Conservation (phyloP, 2,888 invertebrate species). For the Nymphalis polychloros region DNA sequence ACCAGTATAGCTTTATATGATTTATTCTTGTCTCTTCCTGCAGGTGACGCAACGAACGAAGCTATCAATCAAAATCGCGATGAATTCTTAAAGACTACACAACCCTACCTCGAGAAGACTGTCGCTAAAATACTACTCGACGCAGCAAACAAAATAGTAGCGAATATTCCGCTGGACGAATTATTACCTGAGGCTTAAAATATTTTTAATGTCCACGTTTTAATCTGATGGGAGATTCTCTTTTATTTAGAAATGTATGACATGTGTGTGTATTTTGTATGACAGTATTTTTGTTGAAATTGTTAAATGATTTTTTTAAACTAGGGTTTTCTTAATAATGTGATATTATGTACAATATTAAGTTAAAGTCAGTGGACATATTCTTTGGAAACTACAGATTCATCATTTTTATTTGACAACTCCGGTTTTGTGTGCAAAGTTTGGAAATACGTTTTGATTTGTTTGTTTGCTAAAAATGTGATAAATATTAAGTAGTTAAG, state of each 20-base stretch:
- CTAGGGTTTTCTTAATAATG: too few species aligned
- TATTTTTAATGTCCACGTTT: neutral
- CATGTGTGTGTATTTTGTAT: neutral
- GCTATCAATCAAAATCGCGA: conserved; percentile 83
- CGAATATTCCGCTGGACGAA: conserved; percentile 76
- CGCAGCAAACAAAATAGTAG: conserved; percentile 80
- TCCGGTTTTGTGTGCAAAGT: too few species aligned
- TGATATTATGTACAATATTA: too few species aligned
- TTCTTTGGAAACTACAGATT: too few species aligned
- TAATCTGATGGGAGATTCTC: neutral
- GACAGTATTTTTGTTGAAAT: too few species aligned
- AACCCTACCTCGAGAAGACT: conserved; percentile 81
- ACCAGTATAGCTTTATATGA: neutral
- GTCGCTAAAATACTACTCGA: conserved; percentile 75
- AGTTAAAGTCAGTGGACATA: too few species aligned
- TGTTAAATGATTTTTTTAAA: too few species aligned
- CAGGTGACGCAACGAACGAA: conserved; percentile 80
- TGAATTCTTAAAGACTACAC: conserved; percentile 78
- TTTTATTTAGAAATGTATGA: neutral
- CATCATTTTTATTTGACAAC: too few species aligned
- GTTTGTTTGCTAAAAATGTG: too few species aligned
- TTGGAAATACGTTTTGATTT: too few species aligned
- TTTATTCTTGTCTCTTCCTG: conserved; percentile 15
- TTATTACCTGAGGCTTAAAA: conserved; percentile 68
- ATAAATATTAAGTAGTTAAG: too few species aligned